Evolutionary conservation across 2,888 invertebrate species (phyloP).

Genomic region (Atrina japonica): DNA sequence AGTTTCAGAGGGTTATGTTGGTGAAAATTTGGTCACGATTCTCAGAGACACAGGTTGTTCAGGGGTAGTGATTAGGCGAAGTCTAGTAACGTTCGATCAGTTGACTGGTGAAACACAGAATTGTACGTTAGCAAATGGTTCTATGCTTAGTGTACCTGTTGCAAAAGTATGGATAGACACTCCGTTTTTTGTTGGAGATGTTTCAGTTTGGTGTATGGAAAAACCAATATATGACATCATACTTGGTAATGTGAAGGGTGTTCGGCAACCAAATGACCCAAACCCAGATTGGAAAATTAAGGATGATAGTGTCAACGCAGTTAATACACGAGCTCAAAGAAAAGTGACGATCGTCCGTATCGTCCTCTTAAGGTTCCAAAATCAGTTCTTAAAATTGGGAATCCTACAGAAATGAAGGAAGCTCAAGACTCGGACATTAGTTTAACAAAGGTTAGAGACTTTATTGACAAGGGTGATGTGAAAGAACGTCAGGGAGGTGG

Average conservation of each 20-base stretch:
- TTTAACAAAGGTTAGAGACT: background rate
- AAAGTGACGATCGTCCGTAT: background rate
- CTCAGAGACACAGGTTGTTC: slow-evolving; percentile 48
- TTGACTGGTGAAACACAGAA: slow-evolving; percentile 23
- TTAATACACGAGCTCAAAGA: slow-evolving; percentile 16
- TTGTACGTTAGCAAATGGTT: slow-evolving; percentile 40
- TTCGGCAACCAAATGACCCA: too few species aligned
- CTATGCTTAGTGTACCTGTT: slow-evolving; percentile 12
- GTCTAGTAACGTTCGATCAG: slow-evolving; percentile 25
- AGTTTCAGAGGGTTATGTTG: too few species aligned
- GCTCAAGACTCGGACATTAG: background rate
- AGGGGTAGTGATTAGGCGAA: slow-evolving; percentile 32
- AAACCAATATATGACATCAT: slow-evolving; percentile 41
- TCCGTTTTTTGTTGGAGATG: slow-evolving; percentile 39
- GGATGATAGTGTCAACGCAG: background rate
- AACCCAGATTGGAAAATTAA: background rate
- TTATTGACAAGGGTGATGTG: background rate
- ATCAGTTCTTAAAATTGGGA: too few species aligned
- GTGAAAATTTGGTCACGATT: slow-evolving; percentile 7
- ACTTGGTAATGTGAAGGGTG: slow-evolving; percentile 39
- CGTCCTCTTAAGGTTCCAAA: slow-evolving; percentile 9
- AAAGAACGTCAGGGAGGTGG: background rate
- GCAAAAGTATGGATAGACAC: slow-evolving; percentile 38
- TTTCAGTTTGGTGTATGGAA: slow-evolving; percentile 42
- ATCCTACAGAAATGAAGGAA: background rate